phyloP scores from a whole-genome alignment of 2,888 invertebrate genomes.

The Polymixis lichenea region DNA sequence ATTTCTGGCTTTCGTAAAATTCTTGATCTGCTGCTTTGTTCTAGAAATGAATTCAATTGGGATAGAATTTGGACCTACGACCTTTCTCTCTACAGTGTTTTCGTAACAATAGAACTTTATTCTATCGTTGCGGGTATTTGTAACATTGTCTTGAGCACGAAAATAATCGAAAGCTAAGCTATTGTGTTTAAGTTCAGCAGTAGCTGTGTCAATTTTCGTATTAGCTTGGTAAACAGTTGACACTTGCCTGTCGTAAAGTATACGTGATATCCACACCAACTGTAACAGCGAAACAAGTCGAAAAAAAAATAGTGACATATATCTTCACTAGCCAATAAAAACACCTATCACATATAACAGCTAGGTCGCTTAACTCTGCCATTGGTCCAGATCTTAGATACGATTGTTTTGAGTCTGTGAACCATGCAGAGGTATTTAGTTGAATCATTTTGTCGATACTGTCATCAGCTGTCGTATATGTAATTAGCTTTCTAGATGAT shows the following conservation, averaged over 20 bases:
- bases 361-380: slow-evolving; percentile 51
- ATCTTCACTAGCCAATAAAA: slow-evolving; percentile 37
- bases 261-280: neutral
- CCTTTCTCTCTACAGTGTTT: slow-evolving; percentile 19
- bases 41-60: slow-evolving; percentile 38
- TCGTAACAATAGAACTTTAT: slow-evolving; percentile 40
- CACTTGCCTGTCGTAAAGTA: neutral
- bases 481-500: slow-evolving; percentile 63
- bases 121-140: slow-evolving; percentile 25
- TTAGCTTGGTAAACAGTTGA: neutral
- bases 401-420: slow-evolving; percentile 60
- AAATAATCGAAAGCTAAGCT: neutral
- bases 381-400: slow-evolving; percentile 60
- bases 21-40: slow-evolving; percentile 31
- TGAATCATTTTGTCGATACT: slow-evolving; percentile 70
- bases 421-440: slow-evolving; percentile 60
- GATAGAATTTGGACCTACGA: slow-evolving; percentile 41
- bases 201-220: neutral
- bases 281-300: neutral
- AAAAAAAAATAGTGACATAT: slow-evolving; percentile 8
- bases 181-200: neutral
- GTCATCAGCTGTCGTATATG: slow-evolving; percentile 66
- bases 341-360: slow-evolving; percentile 34
- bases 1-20: slow-evolving; percentile 28
- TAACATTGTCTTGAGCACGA: slow-evolving; percentile 3